Evolutionary conservation across 2,888 invertebrate genomes (phyloP).

Genomic region (Caenorhabditis sinica): DNA sequence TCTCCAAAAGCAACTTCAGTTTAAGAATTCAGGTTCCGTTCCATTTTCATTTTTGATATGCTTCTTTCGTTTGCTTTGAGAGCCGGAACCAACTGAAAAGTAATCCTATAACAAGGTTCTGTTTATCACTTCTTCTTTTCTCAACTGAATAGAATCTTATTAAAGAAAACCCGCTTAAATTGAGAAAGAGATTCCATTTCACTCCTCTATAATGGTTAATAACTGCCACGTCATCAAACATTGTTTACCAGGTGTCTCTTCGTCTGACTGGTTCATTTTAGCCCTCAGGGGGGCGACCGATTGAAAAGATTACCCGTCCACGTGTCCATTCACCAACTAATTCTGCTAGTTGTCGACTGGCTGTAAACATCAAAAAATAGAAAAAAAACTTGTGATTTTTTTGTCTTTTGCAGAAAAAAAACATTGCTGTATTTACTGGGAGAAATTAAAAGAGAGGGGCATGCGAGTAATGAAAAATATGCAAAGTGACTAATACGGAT

Average conservation of each 20-base stretch:
- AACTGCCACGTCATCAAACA: constrained; percentile 38
- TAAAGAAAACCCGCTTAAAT: not conserved
- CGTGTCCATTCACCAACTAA: constrained; percentile 16
- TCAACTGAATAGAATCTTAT: constrained; percentile 2
- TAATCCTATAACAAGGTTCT: not conserved
- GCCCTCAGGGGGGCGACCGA: constrained; percentile 25
- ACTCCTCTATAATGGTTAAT: constrained; percentile 10
- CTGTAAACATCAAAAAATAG: constrained; percentile 47
- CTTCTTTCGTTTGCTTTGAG: not conserved
- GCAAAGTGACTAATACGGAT: constrained; percentile 2
- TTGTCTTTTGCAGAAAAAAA: constrained; percentile 41
- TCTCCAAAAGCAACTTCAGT: too few species aligned
- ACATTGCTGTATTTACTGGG: constrained; percentile 22
- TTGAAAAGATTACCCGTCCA: constrained; percentile 41
- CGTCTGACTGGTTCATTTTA: constrained; percentile 28
- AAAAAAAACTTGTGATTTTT: constrained; percentile 50
- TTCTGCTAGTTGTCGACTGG: constrained; percentile 19
- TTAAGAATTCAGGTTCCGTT: not conserved
- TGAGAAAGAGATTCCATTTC: not conserved
- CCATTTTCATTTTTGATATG: not conserved
- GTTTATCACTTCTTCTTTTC: not conserved
- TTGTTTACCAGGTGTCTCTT: constrained; percentile 29
- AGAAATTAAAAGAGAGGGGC: constrained; percentile 2
- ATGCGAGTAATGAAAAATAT: constrained; percentile 29
- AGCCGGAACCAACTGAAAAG: not conserved